Conservation (phyloP, 2,888 invertebrate genomes). For the Itoplectis maculator region DNA sequence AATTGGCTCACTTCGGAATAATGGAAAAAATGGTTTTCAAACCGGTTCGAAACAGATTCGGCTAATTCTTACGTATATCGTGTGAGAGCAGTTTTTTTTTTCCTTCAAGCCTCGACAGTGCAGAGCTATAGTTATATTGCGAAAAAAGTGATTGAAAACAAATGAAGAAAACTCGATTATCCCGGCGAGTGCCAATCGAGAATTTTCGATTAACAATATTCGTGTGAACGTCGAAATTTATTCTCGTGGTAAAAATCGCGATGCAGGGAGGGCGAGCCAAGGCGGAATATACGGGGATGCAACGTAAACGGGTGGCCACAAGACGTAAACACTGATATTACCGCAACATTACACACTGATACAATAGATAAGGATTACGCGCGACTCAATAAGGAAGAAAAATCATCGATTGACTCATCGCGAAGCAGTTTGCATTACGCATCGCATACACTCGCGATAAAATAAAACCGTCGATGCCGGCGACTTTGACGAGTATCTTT, state of each 20-base stretch:
- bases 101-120: not conserved
- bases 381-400: conserved; percentile 15
- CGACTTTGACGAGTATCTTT: conserved; percentile 29
- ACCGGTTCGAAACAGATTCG: not conserved
- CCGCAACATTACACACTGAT: conserved; percentile 53
- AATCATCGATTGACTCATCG: conserved; percentile 56
- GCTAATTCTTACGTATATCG: conserved; percentile 16
- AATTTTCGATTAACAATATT: conserved; percentile 36
- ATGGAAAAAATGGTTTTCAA: conserved; percentile 48
- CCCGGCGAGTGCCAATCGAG: conserved; percentile 66
- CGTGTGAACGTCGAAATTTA: not conserved
- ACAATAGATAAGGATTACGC: conserved; percentile 49
- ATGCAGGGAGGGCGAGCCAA: conserved; percentile 56
- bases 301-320: conserved; percentile 44
- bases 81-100: conserved; percentile 6
- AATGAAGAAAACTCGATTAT: conserved; percentile 40
- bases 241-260: conserved; percentile 47
- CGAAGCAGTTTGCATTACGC: conserved; percentile 28
- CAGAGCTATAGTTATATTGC: not conserved
- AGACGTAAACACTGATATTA: conserved; percentile 43
- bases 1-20: conserved; percentile 74
- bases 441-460: conserved; percentile 28
- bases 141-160: conserved; percentile 17
- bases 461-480: conserved; percentile 26
- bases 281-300: conserved; percentile 55